phyloP scores from a whole-genome alignment of 2,888 invertebrate species.

The Drosophila antonietae region DNA sequence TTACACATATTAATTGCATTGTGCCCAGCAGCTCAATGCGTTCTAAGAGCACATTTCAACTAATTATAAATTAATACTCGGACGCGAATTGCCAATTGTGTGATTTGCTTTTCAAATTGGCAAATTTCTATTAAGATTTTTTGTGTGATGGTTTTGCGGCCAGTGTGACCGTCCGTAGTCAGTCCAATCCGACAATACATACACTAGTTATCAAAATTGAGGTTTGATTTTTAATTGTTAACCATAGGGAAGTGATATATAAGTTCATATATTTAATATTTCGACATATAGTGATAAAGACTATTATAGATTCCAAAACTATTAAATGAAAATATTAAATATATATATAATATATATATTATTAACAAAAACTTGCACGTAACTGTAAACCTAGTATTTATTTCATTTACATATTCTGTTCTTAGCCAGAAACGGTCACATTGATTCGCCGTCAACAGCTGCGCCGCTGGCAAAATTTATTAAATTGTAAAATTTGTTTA shows the following conservation, averaged over 20 bases:
- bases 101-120: conserved; percentile 8
- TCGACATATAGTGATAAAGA: neutral
- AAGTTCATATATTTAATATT: neutral
- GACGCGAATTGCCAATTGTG: conserved; percentile 13
- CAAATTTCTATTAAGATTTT: conserved; percentile 51
- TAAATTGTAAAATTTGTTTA: conserved; percentile 53
- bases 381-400: conserved; percentile 43
- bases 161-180: conserved; percentile 47
- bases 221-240: neutral
- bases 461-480: conserved; percentile 34
- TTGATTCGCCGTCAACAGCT: conserved; percentile 50
- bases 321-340: neutral
- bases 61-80: neutral
- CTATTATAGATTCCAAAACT: neutral
- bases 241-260: accelerated
- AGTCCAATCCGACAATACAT: neutral
- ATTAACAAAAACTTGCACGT: neutral
- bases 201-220: conserved; percentile 40
- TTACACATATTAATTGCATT: conserved; percentile 49
- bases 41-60: conserved; percentile 34
- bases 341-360: neutral
- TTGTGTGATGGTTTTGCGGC: conserved; percentile 67
- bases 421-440: conserved; percentile 36
- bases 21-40: conserved; percentile 13
- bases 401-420: neutral